These are phyloP conservation scores for Oceanites oceanicus DNA, from an alignment of 2,113 vertebrate genomes.

Conservation along the genomic window DNA sequence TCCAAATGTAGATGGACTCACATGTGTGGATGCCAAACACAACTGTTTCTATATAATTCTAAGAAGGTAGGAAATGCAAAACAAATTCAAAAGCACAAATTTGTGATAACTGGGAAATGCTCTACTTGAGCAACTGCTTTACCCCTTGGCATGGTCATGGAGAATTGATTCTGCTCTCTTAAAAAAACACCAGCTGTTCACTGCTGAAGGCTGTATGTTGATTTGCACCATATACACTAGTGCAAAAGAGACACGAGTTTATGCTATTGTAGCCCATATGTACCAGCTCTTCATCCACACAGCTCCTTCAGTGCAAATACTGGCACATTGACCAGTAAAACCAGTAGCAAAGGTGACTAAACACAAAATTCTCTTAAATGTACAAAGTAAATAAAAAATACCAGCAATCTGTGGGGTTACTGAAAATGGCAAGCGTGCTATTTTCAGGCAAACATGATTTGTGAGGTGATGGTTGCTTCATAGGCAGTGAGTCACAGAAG, in stretches of 20 bases:
- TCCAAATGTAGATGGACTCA: not conserved
- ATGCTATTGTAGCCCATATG: not conserved
- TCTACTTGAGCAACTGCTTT: not conserved
- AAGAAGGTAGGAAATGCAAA: not conserved
- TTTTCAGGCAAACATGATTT: not conserved
- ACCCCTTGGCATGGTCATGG: not conserved
- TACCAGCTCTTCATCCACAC: not conserved
- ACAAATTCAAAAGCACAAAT: not conserved
- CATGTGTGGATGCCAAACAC: not conserved
- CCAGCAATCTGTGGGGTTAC: not conserved
- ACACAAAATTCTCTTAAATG: not conserved
- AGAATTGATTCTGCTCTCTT: not conserved
- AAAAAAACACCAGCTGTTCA: not conserved
- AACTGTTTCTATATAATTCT: not conserved
- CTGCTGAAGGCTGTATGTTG: not conserved
- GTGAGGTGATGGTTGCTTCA: not conserved
- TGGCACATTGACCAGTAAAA: not conserved
- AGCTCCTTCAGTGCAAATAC: not conserved
- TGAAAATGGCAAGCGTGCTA: not conserved
- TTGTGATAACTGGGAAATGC: not conserved
- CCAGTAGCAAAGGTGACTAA: not conserved
- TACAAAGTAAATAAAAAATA: not conserved
- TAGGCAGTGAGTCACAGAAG: not conserved
- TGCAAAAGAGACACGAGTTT: not conserved
- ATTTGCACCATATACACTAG: not conserved